A percentile compares a stretch with the other conserved stretches of the same genome.
Evolutionary conservation across 2,888 invertebrate species (phyloP).

Genomic region (Pachymerium ferrugineum): DNA sequence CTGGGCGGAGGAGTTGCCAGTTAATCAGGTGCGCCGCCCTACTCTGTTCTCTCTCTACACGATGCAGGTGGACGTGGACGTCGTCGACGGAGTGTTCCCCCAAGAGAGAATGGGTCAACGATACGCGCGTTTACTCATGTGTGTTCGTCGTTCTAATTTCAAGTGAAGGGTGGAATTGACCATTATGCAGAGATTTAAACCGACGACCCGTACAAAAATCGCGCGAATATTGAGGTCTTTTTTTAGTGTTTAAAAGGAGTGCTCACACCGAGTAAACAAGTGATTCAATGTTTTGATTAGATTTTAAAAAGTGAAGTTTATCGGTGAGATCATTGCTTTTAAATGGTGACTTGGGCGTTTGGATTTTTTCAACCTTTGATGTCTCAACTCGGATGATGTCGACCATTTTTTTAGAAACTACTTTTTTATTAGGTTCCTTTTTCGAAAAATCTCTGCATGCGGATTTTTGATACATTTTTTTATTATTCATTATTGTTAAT

Average conservation of each 20-base stretch:
- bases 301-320: neutral
- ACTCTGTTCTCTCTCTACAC: neutral
- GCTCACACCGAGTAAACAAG: no score
- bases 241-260: no score
- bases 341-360: slow-evolving; percentile 21
- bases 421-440: neutral
- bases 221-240: no score
- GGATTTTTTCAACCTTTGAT: neutral
- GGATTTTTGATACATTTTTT: neutral
- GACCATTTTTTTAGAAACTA: neutral
- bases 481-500: neutral
- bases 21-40: slow-evolving; percentile 21
- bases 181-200: neutral
- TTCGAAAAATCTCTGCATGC: neutral
- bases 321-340: neutral
- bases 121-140: neutral
- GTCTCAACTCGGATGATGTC: slow-evolving; percentile 21
- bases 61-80: slow-evolving; percentile 1
- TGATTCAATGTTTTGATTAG: no score
- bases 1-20: slow-evolving; percentile 18
- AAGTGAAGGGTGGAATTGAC: no score
- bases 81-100: neutral
- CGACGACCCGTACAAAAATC: no score
- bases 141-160: neutral
- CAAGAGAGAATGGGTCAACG: neutral